phyloP scores from a whole-genome alignment of 2,113 vertebrate genomes.

The Craseonycteris thonglongyai region DNA sequence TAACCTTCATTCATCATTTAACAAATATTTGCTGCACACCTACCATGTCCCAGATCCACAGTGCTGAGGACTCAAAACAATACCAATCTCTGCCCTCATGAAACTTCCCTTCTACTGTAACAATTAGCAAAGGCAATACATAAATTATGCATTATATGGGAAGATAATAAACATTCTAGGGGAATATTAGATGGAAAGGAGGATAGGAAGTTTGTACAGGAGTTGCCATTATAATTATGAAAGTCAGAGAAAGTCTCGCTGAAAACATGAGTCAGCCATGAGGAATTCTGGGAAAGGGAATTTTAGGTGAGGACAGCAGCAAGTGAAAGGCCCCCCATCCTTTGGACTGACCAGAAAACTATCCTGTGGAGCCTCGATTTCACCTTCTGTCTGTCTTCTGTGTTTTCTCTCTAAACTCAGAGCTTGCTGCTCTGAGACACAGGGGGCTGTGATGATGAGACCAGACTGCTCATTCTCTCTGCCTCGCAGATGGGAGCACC shows the following conservation, averaged over 20 bases:
- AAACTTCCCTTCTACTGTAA: not conserved
- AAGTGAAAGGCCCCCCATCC: not conserved
- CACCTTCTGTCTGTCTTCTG: not conserved
- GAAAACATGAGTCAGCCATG: not conserved
- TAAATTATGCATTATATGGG: not conserved
- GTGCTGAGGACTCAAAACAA: not conserved
- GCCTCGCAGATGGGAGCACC: constrained; percentile 2
- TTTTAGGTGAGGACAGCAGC: not conserved
- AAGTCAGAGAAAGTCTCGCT: not conserved
- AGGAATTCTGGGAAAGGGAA: not conserved
- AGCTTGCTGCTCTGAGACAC: not conserved
- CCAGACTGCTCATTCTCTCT: constrained; percentile 32
- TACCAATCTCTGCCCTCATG: not conserved
- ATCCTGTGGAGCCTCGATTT: not conserved
- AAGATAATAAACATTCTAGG: not conserved
- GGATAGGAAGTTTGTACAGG: not conserved
- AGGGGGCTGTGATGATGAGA: constrained; percentile 40
- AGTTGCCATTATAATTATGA: not conserved
- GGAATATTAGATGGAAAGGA: not conserved
- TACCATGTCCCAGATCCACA: not conserved
- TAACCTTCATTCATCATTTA: constrained; percentile 26
- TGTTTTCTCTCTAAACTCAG: not conserved
- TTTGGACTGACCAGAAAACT: constrained; percentile 13
- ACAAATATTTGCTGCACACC: not conserved
- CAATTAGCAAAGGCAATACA: not conserved